Evolutionary conservation across 2,888 invertebrate species (phyloP), one percentile per base, ranked within the genome.

Genomic region (Hetaerina titia): DNA sequence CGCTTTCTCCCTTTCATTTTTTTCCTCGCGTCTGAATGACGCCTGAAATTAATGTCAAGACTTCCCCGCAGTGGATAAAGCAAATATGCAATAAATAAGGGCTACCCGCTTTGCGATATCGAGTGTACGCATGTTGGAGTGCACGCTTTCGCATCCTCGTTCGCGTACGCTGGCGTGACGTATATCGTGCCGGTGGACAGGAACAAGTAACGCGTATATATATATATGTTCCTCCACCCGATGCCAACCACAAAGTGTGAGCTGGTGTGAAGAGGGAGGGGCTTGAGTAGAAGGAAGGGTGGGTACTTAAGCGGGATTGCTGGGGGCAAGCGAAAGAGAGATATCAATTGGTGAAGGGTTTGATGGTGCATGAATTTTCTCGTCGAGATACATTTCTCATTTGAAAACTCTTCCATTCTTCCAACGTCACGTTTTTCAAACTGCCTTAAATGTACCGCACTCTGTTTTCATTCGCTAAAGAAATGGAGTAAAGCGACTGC

Each of bases 331-430:
- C 19, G 69, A 22, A 69, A n/a, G 69, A 69, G 69, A n/a, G 69
- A 69, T 69, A 69, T 69, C 69, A n/a, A 69, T 69, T 69, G 69
- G 69, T 22, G 22, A 69, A 69, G 69, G 69, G 22, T 69, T 7
- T 69, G n/a, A 69, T 69, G 69, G 69, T 69, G 69, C 69, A 22
- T 69, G 69, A 69, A 69, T 69, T n/a, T n/a, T 22, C 69, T 69
- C 69, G 69, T n/a, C 8, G n/a, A 22, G n/a, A 22, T 22, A 19
- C 69, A 69, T 69, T 69, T n/a, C 69, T 69, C 69, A 69, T 69
- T n/a, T n/a, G n/a, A 17, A 22, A 22, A 60, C 17, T 60, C 22
- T 22, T 9, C 22, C 22, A 22, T 69, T 69, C 7, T 69, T 69
- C 7, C 7, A 7, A 19, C 69, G 7, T 8, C n/a, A 9, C 5